A percentile compares a stretch with the other conserved stretches of the same genome.
Evolutionary conservation across 1,140 invertebrate genomes (phyloP).

Genomic region (Bombus sylvicola): DNA sequence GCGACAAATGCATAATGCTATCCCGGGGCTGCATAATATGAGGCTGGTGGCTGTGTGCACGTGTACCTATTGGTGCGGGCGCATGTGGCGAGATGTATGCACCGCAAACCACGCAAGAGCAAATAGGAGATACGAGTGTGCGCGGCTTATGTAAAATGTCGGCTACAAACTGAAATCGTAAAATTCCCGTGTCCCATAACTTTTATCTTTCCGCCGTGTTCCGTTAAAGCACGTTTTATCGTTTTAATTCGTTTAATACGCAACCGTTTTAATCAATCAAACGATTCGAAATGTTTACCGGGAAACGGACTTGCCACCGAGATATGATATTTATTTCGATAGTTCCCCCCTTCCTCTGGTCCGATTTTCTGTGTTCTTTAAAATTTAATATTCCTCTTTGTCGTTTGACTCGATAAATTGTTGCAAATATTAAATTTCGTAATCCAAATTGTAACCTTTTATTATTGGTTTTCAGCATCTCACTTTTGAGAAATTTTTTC

Average conservation of each 20-base stretch:
- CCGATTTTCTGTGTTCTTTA: not conserved
- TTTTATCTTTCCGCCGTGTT: not conserved
- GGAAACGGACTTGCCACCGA: no score
- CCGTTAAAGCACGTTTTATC: constrained; percentile 9
- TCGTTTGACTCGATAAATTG: not conserved
- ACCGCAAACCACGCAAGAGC: constrained; percentile 24
- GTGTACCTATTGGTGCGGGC: constrained; percentile 30
- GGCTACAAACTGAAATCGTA: not conserved
- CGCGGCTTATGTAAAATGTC: constrained; percentile 11
- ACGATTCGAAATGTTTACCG: not conserved
- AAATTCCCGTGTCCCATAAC: not conserved
- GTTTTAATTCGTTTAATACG: not conserved
- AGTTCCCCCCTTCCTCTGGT: not conserved
- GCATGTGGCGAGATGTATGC: constrained; percentile 20
- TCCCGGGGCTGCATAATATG: not conserved
- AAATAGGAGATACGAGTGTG: constrained; percentile 31
- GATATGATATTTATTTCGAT: not conserved
- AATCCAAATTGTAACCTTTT: not conserved
- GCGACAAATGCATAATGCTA: constrained; percentile 17
- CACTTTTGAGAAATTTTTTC: not conserved
- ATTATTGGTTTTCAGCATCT: not conserved
- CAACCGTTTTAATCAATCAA: not conserved
- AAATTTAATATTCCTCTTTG: not conserved
- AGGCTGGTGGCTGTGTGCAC: constrained; percentile 35
- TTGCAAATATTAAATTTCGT: not conserved